Evolutionary conservation across 2,888 invertebrate species (phyloP), one percentile per base, ranked within the genome.

Genomic region (Scaptomyza reducta): DNA sequence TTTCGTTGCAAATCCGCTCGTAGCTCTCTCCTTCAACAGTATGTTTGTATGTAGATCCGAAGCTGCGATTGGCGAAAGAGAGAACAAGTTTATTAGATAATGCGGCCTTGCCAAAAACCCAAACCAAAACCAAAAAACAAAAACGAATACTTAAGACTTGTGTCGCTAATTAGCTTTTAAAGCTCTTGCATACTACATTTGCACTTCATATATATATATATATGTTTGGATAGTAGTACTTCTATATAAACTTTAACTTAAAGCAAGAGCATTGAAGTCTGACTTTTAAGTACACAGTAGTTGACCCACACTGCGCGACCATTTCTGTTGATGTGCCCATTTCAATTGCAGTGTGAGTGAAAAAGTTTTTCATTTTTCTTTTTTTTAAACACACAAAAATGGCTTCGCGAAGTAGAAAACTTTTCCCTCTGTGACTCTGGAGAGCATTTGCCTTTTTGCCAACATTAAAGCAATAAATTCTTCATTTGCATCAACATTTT

Each of bases 1-100:
- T 69, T 74, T 11, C n/a, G 14, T 31, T 44, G 16, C 22, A 16
- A 68, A 13, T 49, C 22, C 29, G 25, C 16, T 40, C 25, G 38
- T 16, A 13, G 47, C 51, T 47, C 54, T 27, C 7, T 6, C 27
- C 7, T 7, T 27, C 6, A 7, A 27, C 5, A n/a, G 27, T 27
- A 27, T 35, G 18, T 14, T 45, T 38, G 38, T 38, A 1, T 18
- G 13, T 31, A 4, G 18, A 49, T 50, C 31, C 27, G 14, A 44
- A 18, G 44, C 59, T 60, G 35, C 3, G 42, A 51, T 5, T 29
- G 18, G 27, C 22, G 13, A 11, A 10, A 31, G 27, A 5, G 22
- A 22, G 25, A 11, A 14, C 5, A 22, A 50, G 14, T 35, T 35
- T 11, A 33, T 49, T 33, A 49, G 18, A 22, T 13, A 33, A 46